Conservation (phyloP, 2,888 invertebrate genomes). For the Molanna angustata region DNA sequence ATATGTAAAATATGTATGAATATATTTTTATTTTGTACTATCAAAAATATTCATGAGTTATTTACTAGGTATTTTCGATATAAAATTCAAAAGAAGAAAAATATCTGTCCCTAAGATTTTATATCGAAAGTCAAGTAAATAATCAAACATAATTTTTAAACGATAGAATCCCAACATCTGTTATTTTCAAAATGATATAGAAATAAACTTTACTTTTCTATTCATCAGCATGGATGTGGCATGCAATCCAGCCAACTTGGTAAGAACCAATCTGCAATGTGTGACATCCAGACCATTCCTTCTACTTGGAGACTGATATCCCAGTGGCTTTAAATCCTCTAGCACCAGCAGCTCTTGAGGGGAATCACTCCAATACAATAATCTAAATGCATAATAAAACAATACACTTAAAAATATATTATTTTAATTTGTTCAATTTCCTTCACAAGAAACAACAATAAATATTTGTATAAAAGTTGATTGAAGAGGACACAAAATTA, state of each 20-base stretch:
- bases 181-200: no score
- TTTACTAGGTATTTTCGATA: neutral
- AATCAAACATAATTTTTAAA: neutral
- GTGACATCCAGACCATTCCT: constrained; percentile 53
- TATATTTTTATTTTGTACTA: no score
- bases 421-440: no score
- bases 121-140: neutral
- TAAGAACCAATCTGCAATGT: constrained; percentile 50
- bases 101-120: neutral
- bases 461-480: neutral
- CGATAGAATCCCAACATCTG: neutral
- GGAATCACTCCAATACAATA: constrained; percentile 20
- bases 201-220: constrained; percentile 48
- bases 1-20: no score
- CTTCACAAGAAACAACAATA: no score
- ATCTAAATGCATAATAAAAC: constrained; percentile 9
- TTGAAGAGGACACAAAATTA: no score
- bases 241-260: constrained; percentile 56
- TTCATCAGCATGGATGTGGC: constrained; percentile 54
- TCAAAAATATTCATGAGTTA: no score
- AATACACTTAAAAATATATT: constrained; percentile 1
- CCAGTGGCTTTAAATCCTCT: constrained; percentile 54
- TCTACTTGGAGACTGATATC: constrained; percentile 55
- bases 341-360: constrained; percentile 46
- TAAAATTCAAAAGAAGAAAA: neutral